Conservation (phyloP, 2,888 invertebrate species). For the Scotopteryx bipunctaria region DNA sequence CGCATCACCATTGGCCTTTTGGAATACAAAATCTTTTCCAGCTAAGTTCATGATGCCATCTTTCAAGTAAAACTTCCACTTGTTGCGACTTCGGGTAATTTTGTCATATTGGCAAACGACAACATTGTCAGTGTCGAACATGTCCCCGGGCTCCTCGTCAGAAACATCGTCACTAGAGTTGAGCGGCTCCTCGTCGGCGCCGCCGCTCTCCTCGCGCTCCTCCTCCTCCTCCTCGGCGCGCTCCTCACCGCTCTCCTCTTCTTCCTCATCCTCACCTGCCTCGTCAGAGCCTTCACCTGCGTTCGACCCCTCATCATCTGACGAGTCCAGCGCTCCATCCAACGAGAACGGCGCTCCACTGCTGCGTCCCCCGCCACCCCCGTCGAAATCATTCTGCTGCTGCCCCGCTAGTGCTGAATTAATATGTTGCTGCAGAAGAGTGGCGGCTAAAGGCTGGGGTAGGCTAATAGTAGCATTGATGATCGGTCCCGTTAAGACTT, state of each 20-base stretch:
- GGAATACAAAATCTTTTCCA: constrained; percentile 99
- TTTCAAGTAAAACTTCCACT: constrained; percentile 99
- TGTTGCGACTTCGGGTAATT: constrained; percentile 98
- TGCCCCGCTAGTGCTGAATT: constrained; percentile 88
- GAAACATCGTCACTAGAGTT: constrained; percentile 99
- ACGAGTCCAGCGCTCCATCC: constrained; percentile 87
- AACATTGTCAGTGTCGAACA: constrained; percentile 99
- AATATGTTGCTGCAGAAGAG: constrained; percentile 94
- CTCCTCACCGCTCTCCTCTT: constrained; percentile 90
- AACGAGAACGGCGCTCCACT: constrained; percentile 75
- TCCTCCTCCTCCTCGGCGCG: constrained; percentile 86
- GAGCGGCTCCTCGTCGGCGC: constrained; percentile 92
- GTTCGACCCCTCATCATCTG: constrained; percentile 89
- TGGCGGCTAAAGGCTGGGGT: constrained; percentile 91
- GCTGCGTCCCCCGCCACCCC: constrained; percentile 75
- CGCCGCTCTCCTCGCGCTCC: constrained; percentile 87
- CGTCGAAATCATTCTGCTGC: constrained; percentile 76
- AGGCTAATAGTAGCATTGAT: constrained; percentile 95
- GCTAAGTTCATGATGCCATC: constrained; percentile 99
- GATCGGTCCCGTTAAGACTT: constrained; percentile 92
- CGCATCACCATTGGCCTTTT: constrained; percentile 99
- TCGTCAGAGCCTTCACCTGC: constrained; percentile 85
- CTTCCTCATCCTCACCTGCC: constrained; percentile 87
- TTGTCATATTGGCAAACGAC: constrained; percentile 99
- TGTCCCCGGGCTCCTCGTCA: constrained; percentile 96